Percentiles rank a stretch among this genome's conserved stretches.
Evolutionary conservation across 2,113 vertebrate genomes (phyloP).

Genomic region (Herpailurus yagouaroundi): DNA sequence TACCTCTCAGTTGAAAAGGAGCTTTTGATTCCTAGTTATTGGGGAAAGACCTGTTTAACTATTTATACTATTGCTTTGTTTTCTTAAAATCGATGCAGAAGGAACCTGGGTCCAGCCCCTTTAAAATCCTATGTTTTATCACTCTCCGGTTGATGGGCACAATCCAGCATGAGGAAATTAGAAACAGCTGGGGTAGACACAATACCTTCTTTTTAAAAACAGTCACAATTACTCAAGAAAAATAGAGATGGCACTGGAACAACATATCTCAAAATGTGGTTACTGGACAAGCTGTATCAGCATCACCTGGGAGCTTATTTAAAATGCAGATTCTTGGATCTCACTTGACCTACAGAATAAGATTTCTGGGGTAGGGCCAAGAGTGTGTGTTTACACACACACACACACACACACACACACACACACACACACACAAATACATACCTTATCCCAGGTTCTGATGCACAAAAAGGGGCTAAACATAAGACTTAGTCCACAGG

Average conservation of each 20-base stretch:
- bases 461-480: not conserved
- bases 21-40: constrained; percentile 78
- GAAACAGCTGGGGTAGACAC: constrained; percentile 75
- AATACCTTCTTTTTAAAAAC: constrained; percentile 75
- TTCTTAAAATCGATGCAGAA: constrained; percentile 75
- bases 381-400: not conserved
- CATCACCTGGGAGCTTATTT: not conserved
- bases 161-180: constrained; percentile 75
- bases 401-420: not conserved
- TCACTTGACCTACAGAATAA: not conserved
- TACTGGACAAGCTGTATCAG: not conserved
- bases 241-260: constrained; percentile 7
- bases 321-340: not conserved
- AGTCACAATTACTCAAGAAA: constrained; percentile 39
- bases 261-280: not conserved
- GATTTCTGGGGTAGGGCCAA: not conserved
- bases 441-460: not conserved
- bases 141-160: constrained; percentile 65
- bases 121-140: constrained; percentile 75
- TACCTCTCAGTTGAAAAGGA: constrained; percentile 74
- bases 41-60: constrained; percentile 78
- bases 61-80: constrained; percentile 80
- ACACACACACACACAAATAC: not conserved
- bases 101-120: constrained; percentile 55
- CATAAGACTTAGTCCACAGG: not conserved